These are phyloP conservation scores for Lepidonotus clava DNA, from an alignment of 2,888 invertebrate genomes.

Conservation along the genomic window DNA sequence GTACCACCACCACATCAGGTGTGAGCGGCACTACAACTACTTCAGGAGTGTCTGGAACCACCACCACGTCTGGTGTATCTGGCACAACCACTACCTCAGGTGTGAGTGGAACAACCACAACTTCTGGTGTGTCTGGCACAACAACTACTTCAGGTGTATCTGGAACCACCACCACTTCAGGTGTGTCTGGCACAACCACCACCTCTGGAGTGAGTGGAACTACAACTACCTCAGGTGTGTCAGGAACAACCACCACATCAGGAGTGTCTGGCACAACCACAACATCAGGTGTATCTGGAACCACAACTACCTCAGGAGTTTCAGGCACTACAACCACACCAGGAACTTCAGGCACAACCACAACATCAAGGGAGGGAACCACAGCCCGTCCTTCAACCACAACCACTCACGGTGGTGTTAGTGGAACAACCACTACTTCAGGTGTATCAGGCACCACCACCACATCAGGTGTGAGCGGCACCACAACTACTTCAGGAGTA, in stretches of 20 bases:
- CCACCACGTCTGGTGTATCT: not conserved
- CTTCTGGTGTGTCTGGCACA: no score
- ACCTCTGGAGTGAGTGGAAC: no score
- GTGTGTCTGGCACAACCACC: not conserved
- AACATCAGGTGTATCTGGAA: no score
- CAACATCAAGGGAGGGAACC: not conserved
- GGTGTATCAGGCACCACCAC: no score
- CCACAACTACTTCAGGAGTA: no score
- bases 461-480: no score
- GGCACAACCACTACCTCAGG: not conserved
- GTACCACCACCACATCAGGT: no score
- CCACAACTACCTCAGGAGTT: not conserved
- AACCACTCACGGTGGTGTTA: no score
- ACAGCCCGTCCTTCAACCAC: no score
- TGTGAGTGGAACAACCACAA: not conserved
- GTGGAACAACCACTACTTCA: no score
- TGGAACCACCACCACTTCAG: slow-evolving; percentile 9
- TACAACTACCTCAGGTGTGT: not conserved
- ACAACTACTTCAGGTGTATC: not conserved
- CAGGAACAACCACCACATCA: not conserved
- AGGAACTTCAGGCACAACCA: not conserved
- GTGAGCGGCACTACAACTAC: no score
- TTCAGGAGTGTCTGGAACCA: not conserved
- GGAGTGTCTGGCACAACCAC: no score
- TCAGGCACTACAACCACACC: not conserved